Evolutionary conservation across 2,888 invertebrate genomes (phyloP).

Genomic region (Tigriopus californicus): DNA sequence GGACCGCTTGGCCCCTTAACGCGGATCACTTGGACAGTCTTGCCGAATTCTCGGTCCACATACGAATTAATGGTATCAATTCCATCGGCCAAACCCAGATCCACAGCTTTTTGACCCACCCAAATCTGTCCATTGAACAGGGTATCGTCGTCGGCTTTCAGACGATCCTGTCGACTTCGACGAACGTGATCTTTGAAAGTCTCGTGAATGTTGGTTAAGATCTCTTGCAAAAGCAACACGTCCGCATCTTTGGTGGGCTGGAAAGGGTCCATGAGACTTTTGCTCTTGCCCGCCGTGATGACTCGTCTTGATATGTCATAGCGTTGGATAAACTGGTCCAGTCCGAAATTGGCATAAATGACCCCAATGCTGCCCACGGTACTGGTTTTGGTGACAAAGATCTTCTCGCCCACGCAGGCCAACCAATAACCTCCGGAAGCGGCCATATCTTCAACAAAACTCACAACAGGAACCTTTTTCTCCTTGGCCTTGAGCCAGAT

Average conservation of each 20-base stretch:
- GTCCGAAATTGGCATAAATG: not conserved
- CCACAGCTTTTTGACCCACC: conserved; percentile 3
- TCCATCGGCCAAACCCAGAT: conserved; percentile 7
- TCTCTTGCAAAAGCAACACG: not conserved
- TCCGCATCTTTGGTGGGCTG: not conserved
- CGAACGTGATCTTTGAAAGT: conserved; percentile 5
- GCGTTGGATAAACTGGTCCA: conserved; percentile 4
- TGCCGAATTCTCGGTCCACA: not conserved
- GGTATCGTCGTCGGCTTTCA: not conserved
- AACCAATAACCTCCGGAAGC: conserved; percentile 14
- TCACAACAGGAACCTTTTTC: not conserved
- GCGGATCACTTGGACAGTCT: not conserved
- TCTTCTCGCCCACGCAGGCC: not conserved
- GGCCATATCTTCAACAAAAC: conserved; percentile 4
- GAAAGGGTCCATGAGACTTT: conserved; percentile 1
- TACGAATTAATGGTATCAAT: not conserved
- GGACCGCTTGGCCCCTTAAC: not conserved
- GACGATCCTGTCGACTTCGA: not conserved
- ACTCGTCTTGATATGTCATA: conserved; percentile 4
- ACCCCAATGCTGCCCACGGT: conserved; percentile 13
- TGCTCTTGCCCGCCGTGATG: conserved; percentile 8
- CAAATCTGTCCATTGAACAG: conserved; percentile 7
- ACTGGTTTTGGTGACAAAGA: not conserved
- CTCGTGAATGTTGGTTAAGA: conserved; percentile 4
- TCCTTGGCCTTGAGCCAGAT: not conserved